phyloP scores from a whole-genome alignment of 2,888 invertebrate genomes.

The Cyclophora punctaria region DNA sequence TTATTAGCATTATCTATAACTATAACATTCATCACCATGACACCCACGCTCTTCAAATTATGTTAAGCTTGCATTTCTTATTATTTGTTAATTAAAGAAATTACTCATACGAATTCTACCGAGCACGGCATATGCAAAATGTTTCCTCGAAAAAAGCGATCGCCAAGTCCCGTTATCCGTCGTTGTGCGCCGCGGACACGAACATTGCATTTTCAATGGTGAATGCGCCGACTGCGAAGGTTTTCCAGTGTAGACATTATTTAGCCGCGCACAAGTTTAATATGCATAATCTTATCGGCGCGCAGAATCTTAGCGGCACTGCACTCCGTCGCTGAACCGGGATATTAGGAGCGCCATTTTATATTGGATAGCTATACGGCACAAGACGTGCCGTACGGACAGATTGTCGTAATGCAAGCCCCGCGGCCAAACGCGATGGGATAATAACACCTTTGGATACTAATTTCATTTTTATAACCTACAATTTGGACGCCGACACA shows the following conservation, averaged over 20 bases:
- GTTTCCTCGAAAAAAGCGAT: conserved; percentile 39
- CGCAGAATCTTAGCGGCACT: conserved; percentile 67
- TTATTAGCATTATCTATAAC: conserved; percentile 17
- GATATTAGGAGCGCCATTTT: conserved; percentile 76
- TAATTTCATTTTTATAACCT: conserved; percentile 76
- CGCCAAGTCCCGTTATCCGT: conserved; percentile 41
- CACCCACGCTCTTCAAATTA: not conserved
- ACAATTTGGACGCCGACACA: conserved; percentile 75
- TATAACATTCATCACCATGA: conserved; percentile 4
- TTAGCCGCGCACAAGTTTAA: conserved; percentile 69
- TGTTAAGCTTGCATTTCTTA: not conserved
- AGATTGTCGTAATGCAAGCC: conserved; percentile 76
- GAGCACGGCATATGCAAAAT: conserved; percentile 31
- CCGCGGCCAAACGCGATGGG: conserved; percentile 74
- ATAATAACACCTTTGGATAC: conserved; percentile 75
- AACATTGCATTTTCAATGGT: conserved; percentile 57
- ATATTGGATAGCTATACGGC: conserved; percentile 75
- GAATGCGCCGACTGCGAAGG: conserved; percentile 43
- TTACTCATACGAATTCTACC: conserved; percentile 2
- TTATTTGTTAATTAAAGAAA: not conserved
- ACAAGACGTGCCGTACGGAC: conserved; percentile 75
- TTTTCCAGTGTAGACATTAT: conserved; percentile 71
- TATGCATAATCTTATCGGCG: conserved; percentile 75
- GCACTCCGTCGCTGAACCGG: conserved; percentile 67
- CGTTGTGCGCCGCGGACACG: conserved; percentile 45